phyloP scores from a whole-genome alignment of 1,140 invertebrate genomes.

The Hermetia illucens region DNA sequence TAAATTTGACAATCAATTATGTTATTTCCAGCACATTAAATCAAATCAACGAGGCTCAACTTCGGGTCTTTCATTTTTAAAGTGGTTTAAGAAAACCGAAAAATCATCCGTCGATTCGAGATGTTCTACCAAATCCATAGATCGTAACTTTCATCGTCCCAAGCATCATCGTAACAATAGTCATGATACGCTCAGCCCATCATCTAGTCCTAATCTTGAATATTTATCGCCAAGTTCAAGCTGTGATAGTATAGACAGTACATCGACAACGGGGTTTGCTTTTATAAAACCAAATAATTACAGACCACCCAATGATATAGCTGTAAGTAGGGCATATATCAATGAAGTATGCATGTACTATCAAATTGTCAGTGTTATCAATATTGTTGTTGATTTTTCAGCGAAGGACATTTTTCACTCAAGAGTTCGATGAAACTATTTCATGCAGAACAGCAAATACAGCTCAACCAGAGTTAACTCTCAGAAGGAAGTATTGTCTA shows the following conservation, averaged over 20 bases:
- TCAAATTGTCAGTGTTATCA: neutral
- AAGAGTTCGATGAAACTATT: conserved; percentile 34
- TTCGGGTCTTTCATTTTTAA: no score
- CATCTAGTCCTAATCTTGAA: no score
- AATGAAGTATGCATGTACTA: neutral
- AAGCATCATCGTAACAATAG: no score
- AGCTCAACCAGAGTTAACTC: conserved; percentile 34
- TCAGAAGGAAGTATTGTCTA: conserved; percentile 46
- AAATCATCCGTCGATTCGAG: no score
- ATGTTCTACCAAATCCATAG: no score
- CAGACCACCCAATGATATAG: conserved; percentile 28
- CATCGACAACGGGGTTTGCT: conserved; percentile 54
- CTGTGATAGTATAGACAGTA: conserved; percentile 44
- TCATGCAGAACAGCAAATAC: conserved; percentile 38
- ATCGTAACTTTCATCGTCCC: no score
- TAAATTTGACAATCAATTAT: no score
- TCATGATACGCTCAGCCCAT: no score
- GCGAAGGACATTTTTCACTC: conserved; percentile 11
- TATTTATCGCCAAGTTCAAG: conserved; percentile 25
- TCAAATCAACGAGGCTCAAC: no score
- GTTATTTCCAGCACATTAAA: no score
- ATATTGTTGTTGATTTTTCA: conserved; percentile 2
- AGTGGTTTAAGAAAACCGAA: no score
- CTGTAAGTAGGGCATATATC: conserved; percentile 6
- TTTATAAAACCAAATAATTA: conserved; percentile 42